Evolutionary conservation across 2,888 invertebrate species (phyloP).

Genomic region (Mesorhabditis spiculigera): DNA sequence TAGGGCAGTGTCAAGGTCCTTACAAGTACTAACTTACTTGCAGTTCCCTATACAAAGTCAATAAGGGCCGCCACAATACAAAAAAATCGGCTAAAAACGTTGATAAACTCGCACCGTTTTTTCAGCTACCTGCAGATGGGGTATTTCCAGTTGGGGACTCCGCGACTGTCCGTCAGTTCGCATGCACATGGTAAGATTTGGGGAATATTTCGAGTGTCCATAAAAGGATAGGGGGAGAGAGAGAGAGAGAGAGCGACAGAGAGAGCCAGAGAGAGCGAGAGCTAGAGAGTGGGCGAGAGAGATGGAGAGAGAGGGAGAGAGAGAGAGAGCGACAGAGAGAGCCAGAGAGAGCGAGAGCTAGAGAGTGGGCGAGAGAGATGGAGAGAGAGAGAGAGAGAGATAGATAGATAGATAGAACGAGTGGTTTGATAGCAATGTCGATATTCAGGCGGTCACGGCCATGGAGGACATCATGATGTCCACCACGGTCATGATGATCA

Average conservation of each 20-base stretch:
- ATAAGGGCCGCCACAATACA: background rate
- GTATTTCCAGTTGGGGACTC: slow-evolving; percentile 51
- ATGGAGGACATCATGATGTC: background rate
- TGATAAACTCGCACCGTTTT: background rate
- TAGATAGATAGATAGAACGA: background rate
- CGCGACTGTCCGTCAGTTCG: slow-evolving; percentile 21
- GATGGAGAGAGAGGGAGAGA: background rate
- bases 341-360: background rate
- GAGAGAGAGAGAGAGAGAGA: background rate
- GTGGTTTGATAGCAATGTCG: background rate
- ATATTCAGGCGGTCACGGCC: background rate
- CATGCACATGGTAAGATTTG: slow-evolving; percentile 18
- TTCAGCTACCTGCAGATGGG: slow-evolving; percentile 51
- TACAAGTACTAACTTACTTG: no score
- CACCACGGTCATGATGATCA: background rate
- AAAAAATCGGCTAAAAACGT: background rate
- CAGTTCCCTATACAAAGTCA: no score
- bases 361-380: no score
- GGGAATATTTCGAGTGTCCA: background rate
- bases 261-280: background rate
- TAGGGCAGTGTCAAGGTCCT: no score
- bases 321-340: background rate
- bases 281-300: background rate
- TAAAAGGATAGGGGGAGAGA: background rate
- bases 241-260: background rate